Conservation (phyloP, 2,888 invertebrate species). For the Tetranychus piercei region DNA sequence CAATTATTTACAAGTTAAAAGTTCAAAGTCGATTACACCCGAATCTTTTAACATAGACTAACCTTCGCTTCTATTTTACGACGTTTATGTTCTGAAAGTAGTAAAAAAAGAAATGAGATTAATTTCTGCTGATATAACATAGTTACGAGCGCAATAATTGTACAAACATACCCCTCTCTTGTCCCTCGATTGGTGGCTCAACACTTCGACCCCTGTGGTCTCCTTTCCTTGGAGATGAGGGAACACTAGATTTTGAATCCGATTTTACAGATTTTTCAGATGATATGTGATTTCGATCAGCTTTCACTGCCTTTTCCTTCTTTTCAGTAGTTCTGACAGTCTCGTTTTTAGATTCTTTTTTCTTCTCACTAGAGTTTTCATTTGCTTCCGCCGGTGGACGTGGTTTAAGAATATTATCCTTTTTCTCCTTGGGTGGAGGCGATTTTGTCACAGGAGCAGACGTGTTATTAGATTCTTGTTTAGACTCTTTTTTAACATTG, state of each 20-base stretch:
- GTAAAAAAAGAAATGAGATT: not conserved
- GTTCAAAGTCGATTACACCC: not conserved
- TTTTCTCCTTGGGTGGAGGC: slow-evolving; percentile 4
- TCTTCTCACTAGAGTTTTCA: not conserved
- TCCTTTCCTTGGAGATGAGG: not conserved
- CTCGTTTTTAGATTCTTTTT: slow-evolving; percentile 4
- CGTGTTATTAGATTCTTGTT: not conserved
- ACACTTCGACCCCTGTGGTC: slow-evolving; percentile 3
- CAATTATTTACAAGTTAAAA: not conserved
- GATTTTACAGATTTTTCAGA: slow-evolving; percentile 1
- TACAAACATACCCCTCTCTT: not conserved
- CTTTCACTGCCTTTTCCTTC: not conserved
- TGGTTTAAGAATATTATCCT: not conserved
- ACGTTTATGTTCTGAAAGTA: slow-evolving; percentile 8
- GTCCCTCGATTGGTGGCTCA: not conserved
- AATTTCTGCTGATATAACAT: too few species aligned
- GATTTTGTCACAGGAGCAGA: not conserved
- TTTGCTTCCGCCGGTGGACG: not conserved
- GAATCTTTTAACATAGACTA: not conserved
- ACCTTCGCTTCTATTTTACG: slow-evolving; percentile 11
- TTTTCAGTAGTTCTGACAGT: not conserved
- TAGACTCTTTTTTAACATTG: not conserved
- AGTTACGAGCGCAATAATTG: too few species aligned
- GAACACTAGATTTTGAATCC: not conserved
- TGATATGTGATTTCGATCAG: not conserved